phyloP scores from a whole-genome alignment of 2,797 vertebrate genomes.

The Ctenochaetus hawaiiensis region DNA sequence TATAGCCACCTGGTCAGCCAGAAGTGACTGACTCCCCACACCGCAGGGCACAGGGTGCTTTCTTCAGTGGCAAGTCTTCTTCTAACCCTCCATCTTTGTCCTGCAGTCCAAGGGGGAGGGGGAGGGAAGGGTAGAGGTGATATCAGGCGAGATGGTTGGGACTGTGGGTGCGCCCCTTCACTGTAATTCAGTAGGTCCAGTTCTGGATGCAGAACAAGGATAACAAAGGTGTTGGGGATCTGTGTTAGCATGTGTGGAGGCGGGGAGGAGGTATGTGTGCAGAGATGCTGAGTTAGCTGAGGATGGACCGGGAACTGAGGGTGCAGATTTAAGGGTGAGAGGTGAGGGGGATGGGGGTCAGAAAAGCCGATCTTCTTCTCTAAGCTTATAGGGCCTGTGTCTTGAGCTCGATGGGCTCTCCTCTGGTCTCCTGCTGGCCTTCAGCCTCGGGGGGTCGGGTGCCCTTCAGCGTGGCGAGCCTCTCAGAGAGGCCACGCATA shows the following conservation, averaged over 20 bases:
- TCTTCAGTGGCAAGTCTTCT: conserved; percentile 78
- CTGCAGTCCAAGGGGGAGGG: conserved; percentile 68
- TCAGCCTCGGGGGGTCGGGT: conserved; percentile 83
- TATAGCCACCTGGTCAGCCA: conserved; percentile 74
- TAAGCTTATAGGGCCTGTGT: conserved; percentile 90
- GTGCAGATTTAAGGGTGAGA: conserved; percentile 45
- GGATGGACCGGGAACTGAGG: conserved; percentile 66
- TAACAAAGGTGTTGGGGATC: conserved; percentile 44
- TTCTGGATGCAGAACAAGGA: conserved; percentile 62
- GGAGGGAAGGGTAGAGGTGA: conserved; percentile 34
- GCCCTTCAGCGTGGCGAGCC: conserved; percentile 92
- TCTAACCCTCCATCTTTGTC: conserved; percentile 78
- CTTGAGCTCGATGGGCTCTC: conserved; percentile 93
- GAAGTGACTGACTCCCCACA: conserved; percentile 64
- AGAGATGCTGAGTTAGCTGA: conserved; percentile 54
- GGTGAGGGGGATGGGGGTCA: conserved; percentile 58
- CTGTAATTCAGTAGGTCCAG: conserved; percentile 62
- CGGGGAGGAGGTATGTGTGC: conserved; percentile 67
- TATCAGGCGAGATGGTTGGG: conserved; percentile 55
- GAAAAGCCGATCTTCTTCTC: conserved; percentile 68
- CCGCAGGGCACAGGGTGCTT: conserved; percentile 67
- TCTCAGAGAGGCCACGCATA: conserved; percentile 90
- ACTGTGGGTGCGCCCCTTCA: conserved; percentile 50
- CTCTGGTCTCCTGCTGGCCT: conserved; percentile 87
- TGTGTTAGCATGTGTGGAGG: conserved; percentile 47